phyloP scores from a whole-genome alignment of 2,888 invertebrate genomes.

The Adelognathus sp. region DNA sequence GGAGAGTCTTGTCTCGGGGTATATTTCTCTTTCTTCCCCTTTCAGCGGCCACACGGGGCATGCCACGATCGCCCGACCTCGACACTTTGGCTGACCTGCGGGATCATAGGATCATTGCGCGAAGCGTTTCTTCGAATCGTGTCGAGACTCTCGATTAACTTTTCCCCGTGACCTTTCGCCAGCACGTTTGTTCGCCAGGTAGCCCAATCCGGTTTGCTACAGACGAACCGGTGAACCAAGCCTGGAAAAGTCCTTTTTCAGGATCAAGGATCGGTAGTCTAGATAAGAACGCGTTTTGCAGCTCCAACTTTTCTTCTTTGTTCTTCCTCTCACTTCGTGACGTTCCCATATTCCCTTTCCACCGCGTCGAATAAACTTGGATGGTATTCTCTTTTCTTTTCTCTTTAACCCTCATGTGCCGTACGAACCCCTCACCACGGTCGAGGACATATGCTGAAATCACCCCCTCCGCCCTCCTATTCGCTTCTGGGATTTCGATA shows the following conservation, averaged over 20 bases:
- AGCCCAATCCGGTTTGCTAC: background rate
- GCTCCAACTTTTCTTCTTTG: conserved; percentile 22
- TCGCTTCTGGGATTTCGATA: conserved; percentile 25
- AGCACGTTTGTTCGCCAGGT: conserved; percentile 41
- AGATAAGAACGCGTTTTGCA: conserved; percentile 10
- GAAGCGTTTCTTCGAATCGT: conserved; percentile 52
- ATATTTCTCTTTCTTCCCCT: conserved; percentile 22
- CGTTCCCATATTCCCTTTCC: no score
- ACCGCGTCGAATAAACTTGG: conserved; percentile 6
- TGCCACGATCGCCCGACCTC: conserved; percentile 55
- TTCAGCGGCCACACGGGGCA: conserved; percentile 30
- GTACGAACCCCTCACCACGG: background rate
- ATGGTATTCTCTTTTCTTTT: conserved; percentile 1
- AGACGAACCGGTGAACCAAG: conserved; percentile 8
- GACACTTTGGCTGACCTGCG: conserved; percentile 42
- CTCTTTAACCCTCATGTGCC: no score
- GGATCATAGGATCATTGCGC: conserved; percentile 48
- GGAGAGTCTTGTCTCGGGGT: conserved; percentile 44
- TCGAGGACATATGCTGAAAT: conserved; percentile 27
- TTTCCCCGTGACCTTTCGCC: conserved; percentile 23
- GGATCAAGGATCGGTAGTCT: conserved; percentile 15
- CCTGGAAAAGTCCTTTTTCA: conserved; percentile 1
- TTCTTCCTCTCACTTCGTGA: conserved; percentile 4
- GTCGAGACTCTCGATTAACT: conserved; percentile 55
- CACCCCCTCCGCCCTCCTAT: background rate